phyloP scores from a whole-genome alignment of 2,797 vertebrate genomes.

The Telmatherina bonti region DNA sequence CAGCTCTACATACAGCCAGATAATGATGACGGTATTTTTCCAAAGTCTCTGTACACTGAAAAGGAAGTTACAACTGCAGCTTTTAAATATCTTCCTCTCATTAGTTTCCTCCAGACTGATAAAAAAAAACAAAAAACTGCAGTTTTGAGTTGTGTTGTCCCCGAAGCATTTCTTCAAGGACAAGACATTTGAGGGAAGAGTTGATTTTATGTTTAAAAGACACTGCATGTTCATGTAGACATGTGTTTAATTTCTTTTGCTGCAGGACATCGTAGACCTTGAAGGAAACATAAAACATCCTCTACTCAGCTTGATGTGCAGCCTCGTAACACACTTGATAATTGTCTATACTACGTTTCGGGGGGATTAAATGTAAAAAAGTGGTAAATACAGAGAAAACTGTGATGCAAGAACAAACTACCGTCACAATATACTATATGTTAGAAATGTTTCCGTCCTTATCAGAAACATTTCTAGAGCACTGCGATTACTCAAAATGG shows the following conservation, averaged over 20 bases:
- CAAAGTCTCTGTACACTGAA: conserved; percentile 21
- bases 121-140: background rate
- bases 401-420: background rate
- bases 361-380: background rate
- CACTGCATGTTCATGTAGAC: background rate
- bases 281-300: conserved; percentile 6
- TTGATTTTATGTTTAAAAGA: background rate
- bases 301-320: background rate
- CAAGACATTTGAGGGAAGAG: conserved; percentile 1
- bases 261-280: conserved; percentile 17
- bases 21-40: background rate
- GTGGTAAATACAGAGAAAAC: background rate
- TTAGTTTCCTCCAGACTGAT: conserved; percentile 24
- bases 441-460: background rate
- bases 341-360: background rate
- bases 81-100: background rate
- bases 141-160: background rate
- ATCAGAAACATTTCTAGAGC: background rate
- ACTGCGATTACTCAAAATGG: background rate
- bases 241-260: background rate
- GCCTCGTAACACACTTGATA: background rate
- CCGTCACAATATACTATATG: background rate
- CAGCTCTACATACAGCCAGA: background rate
- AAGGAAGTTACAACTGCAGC: conserved; percentile 24
- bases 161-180: conserved; percentile 37